Percentiles rank a stretch among this genome's conserved stretches.
These are phyloP conservation scores for Artibeus lituratus DNA, from an alignment of 2,797 vertebrate genomes.

Conservation along the genomic window DNA sequence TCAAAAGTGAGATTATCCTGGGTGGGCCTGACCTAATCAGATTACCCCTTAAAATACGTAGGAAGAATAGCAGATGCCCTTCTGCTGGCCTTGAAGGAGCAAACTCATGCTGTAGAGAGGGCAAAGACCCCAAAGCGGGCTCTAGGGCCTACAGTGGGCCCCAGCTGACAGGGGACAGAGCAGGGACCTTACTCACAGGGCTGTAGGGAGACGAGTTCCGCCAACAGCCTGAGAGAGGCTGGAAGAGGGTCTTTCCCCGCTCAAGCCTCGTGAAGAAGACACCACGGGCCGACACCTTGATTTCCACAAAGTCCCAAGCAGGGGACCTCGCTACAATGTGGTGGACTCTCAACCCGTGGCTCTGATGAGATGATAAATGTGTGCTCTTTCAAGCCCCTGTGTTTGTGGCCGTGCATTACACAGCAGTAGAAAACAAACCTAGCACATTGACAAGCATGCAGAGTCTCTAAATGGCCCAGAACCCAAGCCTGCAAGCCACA, in stretches of 20 bases:
- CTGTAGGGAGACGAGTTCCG: neutral
- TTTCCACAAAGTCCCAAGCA: neutral
- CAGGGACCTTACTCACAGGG: neutral
- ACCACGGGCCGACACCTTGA: neutral
- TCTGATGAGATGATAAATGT: neutral
- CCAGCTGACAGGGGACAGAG: neutral
- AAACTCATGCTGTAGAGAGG: neutral
- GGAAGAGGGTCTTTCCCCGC: neutral
- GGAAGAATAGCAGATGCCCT: neutral
- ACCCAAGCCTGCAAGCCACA: neutral
- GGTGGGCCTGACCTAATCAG: neutral
- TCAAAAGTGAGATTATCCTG: neutral
- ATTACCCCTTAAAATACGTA: neutral
- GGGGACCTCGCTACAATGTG: neutral
- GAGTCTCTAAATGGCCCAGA: neutral
- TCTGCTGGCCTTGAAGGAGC: neutral
- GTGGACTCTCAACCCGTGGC: neutral
- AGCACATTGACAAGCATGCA: neutral
- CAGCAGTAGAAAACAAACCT: neutral
- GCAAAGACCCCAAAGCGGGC: neutral
- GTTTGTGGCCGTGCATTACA: neutral
- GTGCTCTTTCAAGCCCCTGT: neutral
- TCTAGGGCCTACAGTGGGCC: neutral
- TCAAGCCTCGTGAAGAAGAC: neutral
- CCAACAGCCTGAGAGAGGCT: neutral